Evolutionary conservation across 1,140 invertebrate genomes (phyloP).

Genomic region (Copidosoma floridanum): DNA sequence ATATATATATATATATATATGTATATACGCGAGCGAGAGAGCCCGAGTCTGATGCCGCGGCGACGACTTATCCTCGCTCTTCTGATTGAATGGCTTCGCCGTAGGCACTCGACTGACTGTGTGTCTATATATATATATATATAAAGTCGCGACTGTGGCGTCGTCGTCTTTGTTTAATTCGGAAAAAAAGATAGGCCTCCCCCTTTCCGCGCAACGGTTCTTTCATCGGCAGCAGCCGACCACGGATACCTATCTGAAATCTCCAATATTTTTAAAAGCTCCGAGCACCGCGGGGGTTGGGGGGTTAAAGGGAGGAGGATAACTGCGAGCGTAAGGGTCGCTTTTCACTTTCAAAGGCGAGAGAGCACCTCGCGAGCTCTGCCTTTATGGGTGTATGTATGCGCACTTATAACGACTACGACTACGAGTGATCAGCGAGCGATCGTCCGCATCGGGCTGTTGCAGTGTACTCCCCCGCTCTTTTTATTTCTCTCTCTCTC

Average conservation of each 20-base stretch:
- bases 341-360: conserved; percentile 50
- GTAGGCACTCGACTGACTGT: conserved; percentile 40
- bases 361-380: conserved; percentile 38
- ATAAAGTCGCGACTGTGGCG: conserved; percentile 1
- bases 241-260: conserved; percentile 49
- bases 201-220: background rate
- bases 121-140: too few relatives aligned
- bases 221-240: background rate
- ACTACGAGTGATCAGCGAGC: conserved; percentile 53
- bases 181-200: conserved; percentile 31
- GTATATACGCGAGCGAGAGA: background rate
- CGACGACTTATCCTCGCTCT: conserved; percentile 20
- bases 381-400: conserved; percentile 58
- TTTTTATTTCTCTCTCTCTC: background rate
- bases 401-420: conserved; percentile 57
- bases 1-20: too few relatives aligned
- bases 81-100: conserved; percentile 56
- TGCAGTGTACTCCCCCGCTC: background rate
- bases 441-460: conserved; percentile 49
- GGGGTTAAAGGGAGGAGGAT: conserved; percentile 25
- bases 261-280: conserved; percentile 59
- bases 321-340: conserved; percentile 29
- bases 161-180: conserved; percentile 43
- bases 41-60: too few relatives aligned
- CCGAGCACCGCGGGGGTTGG: conserved; percentile 33